These are phyloP conservation scores for Mesembrinibis cayennensis DNA, from an alignment of 2,113 vertebrate genomes.

Conservation along the genomic window DNA sequence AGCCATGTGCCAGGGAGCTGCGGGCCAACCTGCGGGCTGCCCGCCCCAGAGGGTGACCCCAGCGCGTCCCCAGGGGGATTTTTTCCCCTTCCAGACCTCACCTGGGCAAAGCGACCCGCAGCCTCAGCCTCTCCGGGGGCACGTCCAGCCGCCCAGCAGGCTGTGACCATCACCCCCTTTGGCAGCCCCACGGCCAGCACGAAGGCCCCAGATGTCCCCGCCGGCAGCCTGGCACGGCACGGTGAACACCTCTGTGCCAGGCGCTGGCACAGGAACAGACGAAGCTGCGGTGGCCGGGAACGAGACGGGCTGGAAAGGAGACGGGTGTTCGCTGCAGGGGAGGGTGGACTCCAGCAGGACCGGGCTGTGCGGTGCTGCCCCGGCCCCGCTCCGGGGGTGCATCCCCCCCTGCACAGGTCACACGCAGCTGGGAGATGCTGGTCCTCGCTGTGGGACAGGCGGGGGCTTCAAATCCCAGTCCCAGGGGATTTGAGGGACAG, in stretches of 20 bases:
- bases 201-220: background rate
- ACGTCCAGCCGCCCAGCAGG: no score
- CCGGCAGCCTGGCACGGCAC: accelerated
- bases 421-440: background rate
- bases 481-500: accelerated
- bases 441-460: background rate
- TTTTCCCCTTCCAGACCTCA: background rate
- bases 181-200: background rate
- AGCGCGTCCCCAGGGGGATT: accelerated
- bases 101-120: background rate
- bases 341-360: background rate
- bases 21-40: accelerated
- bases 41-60: background rate
- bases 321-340: background rate
- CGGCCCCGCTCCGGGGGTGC: accelerated
- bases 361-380: background rate
- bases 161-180: background rate
- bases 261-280: slow-evolving; percentile 9
- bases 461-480: background rate
- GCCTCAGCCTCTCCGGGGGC: background rate
- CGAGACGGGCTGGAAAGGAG: background rate
- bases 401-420: background rate
- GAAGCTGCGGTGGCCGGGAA: background rate
- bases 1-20: background rate
- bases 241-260: background rate